Evolutionary conservation across 2,797 vertebrate species (phyloP).

Genomic region (Sciurus carolinensis): DNA sequence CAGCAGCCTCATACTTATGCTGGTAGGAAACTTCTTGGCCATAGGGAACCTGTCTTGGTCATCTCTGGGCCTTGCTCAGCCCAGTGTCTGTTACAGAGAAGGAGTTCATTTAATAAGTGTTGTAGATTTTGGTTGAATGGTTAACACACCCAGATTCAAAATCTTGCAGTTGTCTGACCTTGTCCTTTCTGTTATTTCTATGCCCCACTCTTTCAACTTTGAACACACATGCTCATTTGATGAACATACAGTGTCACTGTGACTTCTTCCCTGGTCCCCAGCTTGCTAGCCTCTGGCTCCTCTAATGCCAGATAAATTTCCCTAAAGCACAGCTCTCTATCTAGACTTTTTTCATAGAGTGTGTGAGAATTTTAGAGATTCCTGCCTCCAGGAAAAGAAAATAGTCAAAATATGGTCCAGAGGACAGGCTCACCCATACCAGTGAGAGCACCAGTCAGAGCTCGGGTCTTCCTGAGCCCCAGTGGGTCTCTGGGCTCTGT

Average conservation of each 20-base stretch:
- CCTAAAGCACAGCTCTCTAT: background rate
- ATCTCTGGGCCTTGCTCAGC: background rate
- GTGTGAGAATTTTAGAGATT: conserved; percentile 17
- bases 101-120: background rate
- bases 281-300: background rate
- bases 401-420: background rate
- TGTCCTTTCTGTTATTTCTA: background rate
- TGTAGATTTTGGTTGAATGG: background rate
- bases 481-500: background rate
- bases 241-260: background rate
- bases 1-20: background rate
- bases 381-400: background rate
- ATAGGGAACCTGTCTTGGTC: too few species aligned
- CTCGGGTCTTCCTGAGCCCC: background rate
- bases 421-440: background rate
- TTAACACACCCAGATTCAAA: background rate
- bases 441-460: background rate
- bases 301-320: background rate
- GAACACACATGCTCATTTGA: background rate
- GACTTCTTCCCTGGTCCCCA: background rate
- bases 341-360: background rate
- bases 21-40: background rate
- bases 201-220: background rate
- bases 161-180: background rate
- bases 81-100: background rate